Base-by-base conservation (phyloP, 2,888 invertebrate genomes). In the Caenorhabditis virilis region DNA sequence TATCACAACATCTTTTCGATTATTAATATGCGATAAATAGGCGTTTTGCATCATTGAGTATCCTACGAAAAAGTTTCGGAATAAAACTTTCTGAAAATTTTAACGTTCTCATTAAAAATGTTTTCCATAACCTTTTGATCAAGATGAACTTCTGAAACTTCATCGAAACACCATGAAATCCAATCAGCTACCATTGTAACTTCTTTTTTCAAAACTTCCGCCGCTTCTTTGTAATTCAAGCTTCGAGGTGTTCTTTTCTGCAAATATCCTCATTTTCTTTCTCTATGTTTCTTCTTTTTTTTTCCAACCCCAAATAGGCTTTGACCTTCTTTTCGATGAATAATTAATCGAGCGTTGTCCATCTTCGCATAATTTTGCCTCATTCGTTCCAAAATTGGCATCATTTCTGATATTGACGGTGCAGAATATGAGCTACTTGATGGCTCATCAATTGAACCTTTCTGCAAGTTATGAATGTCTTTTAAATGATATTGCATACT, bases 151-250 rank as follows among this genome's bases (percentile, higher is more conserved):
- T 27, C 3, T 1, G 36, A 46, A 30, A 64, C 58, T 3, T 55
- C 58, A n/a, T 64, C 64, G 20, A 64, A 64, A 50, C 64, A 54
- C 51, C 54, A 54, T 0, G 64, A 50, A 2, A 64, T 30, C 64
- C 64, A 64, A 48, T 64, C 64, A 3, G 58, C 58, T 2, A 64
- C 58, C 9, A 64, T n/a, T 6, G 54, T 42, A 7, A 64, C 54
- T 46, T 64, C 64, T 27, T 52, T 47, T 41, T 43, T 35, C 2
- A 50, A n/a, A 11, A 58, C 48, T 13, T 50, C 50, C 1, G 46
- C 46, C 1, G 50, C 45, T 26, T 64, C 64, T 33, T 55, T 58
- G 47, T 58, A 58, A 13, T 48, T 63, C 5, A 63, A 2, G 1
- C 49, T 39, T 50, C 52, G 57, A 11, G 63, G 43, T 16, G 22